Percentiles rank a stretch among this genome's conserved stretches.
phyloP scores from a whole-genome alignment of 2,113 vertebrate species.

The Bucco capensis region DNA sequence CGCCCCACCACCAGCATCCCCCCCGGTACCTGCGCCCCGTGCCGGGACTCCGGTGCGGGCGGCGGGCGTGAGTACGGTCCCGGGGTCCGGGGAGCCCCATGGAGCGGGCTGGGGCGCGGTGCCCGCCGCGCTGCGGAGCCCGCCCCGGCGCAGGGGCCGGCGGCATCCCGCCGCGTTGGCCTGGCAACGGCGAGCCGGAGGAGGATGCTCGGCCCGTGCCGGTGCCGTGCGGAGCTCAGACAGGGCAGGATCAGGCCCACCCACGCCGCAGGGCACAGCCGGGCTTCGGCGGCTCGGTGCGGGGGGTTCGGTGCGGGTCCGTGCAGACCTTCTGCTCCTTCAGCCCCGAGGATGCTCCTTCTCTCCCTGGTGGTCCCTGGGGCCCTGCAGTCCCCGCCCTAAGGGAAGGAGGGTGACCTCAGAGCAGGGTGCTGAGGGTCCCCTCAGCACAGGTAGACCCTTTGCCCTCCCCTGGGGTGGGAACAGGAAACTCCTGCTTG shows the following conservation, averaged over 20 bases:
- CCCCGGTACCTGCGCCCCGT: not conserved
- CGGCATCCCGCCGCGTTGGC: slow-evolving; percentile 50
- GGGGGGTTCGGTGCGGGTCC: not conserved
- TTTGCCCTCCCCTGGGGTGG: not conserved
- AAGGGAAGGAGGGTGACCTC: accelerated
- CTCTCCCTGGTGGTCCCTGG: not conserved
- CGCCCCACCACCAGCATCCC: not conserved
- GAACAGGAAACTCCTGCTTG: not conserved
- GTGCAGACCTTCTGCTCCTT: not conserved
- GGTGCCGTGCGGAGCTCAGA: not conserved
- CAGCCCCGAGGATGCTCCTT: not conserved
- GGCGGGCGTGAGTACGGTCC: not conserved
- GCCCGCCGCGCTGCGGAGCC: slow-evolving; percentile 7
- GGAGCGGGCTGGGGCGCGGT: not conserved
- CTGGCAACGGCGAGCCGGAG: slow-evolving; percentile 24
- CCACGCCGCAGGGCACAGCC: not conserved
- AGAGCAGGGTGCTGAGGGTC: not conserved
- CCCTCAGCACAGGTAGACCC: not conserved
- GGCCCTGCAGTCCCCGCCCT: not conserved
- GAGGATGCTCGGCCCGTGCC: not conserved
- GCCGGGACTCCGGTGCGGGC: not conserved
- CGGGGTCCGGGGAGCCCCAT: not conserved
- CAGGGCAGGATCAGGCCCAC: not conserved
- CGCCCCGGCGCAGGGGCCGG: slow-evolving; percentile 5
- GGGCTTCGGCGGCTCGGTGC: not conserved